Percentiles rank a stretch among this genome's conserved stretches.
Evolutionary conservation across 2,797 vertebrate species (phyloP).

Genomic region (Furcifer pardalis): DNA sequence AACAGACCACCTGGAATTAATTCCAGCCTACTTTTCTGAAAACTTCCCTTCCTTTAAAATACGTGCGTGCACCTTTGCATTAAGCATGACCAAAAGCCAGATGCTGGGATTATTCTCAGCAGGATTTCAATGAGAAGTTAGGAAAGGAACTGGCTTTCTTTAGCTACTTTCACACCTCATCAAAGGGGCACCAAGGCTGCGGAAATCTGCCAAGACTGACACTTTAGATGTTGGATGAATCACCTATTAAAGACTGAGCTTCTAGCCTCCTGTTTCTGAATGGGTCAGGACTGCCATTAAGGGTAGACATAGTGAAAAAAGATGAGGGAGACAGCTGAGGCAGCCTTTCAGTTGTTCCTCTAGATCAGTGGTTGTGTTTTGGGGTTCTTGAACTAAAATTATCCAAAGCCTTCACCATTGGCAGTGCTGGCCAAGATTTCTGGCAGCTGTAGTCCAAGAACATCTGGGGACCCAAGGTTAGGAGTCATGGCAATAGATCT

Average conservation of each 20-base stretch:
- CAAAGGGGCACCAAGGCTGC: background rate
- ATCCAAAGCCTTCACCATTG: no score
- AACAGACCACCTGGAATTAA: slow-evolving; percentile 48
- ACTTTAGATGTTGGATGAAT: background rate
- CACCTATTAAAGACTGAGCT: background rate
- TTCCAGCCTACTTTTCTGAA: slow-evolving; percentile 36
- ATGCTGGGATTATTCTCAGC: slow-evolving; percentile 18
- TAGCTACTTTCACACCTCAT: background rate
- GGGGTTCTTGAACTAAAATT: no score
- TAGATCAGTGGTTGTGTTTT: no score
- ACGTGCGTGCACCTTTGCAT: slow-evolving; percentile 27
- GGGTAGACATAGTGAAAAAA: no score
- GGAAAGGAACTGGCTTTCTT: background rate
- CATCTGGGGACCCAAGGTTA: no score
- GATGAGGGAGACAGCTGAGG: no score
- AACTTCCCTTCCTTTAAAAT: slow-evolving; percentile 48
- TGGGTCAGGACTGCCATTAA: no score
- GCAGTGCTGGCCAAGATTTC: no score
- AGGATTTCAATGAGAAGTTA: fast-evolving
- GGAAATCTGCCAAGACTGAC: background rate
- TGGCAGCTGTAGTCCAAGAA: no score
- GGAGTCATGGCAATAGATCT: no score
- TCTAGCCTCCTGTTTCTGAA: background rate
- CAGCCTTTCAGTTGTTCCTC: no score
- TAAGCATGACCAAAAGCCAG: slow-evolving; percentile 21